A percentile compares a stretch with the other conserved stretches of the same genome.
These are phyloP conservation scores for Cybosia mesomella DNA, from an alignment of 2,888 invertebrate genomes.

Conservation along the genomic window DNA sequence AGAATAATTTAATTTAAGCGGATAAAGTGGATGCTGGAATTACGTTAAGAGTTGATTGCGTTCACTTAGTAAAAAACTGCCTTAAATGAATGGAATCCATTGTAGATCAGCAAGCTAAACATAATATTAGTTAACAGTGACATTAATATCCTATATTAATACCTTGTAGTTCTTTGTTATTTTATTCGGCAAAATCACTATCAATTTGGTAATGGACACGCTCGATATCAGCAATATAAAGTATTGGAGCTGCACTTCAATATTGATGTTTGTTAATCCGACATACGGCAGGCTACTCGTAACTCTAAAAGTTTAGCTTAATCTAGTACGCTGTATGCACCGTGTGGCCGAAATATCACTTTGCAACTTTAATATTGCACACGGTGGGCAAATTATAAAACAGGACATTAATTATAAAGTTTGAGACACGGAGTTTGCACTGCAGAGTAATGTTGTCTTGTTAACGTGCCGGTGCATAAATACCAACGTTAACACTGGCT, in stretches of 20 bases:
- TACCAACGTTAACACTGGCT: conserved; percentile 63
- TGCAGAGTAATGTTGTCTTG: conserved; percentile 73
- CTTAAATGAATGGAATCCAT: background rate
- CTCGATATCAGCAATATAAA: background rate
- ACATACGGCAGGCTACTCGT: background rate
- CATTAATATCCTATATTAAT: too few relatives aligned
- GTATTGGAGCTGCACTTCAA: conserved; percentile 10
- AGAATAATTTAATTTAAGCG: background rate
- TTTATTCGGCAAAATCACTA: background rate
- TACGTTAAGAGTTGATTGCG: conserved; percentile 2
- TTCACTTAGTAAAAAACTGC: background rate
- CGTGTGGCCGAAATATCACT: conserved; percentile 63
- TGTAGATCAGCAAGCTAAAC: background rate
- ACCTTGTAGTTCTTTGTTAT: conserved; percentile 12
- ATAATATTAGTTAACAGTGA: conserved; percentile 15
- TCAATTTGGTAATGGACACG: background rate
- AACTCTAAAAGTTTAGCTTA: conserved; percentile 41
- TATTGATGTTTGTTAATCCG: conserved; percentile 17
- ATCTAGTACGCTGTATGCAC: conserved; percentile 46
- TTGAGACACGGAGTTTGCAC: conserved; percentile 67
- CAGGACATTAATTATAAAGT: conserved; percentile 76
- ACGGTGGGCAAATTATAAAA: conserved; percentile 72
- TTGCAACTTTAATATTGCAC: conserved; percentile 67
- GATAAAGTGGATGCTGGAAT: conserved; percentile 3
- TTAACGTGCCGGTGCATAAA: conserved; percentile 75